A percentile compares a stretch with the other conserved stretches of the same genome.
Evolutionary conservation across 2,113 vertebrate genomes (phyloP).

Genomic region (Hystrix brachyura): DNA sequence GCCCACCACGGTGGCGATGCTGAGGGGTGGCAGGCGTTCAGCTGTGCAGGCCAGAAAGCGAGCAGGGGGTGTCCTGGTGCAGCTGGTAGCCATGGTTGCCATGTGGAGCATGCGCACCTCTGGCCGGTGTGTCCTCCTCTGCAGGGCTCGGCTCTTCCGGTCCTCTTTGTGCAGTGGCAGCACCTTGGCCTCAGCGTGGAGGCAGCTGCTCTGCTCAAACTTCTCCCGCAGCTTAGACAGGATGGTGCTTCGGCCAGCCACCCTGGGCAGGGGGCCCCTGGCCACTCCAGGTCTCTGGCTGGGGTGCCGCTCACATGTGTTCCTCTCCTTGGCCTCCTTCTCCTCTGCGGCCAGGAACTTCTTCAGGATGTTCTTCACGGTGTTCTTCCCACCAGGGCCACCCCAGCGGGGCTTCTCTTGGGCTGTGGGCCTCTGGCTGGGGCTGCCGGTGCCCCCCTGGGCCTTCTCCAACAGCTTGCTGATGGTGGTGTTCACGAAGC

Average conservation of each 20-base stretch:
- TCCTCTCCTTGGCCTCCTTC: constrained; percentile 85
- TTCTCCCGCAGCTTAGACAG: constrained; percentile 85
- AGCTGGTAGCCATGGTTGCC: constrained; percentile 78
- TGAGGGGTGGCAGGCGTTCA: constrained; percentile 80
- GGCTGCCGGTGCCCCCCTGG: constrained; percentile 53
- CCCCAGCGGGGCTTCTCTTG: constrained; percentile 73
- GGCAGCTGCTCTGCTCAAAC: constrained; percentile 89
- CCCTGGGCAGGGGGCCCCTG: constrained; percentile 76
- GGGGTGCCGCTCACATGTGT: not conserved
- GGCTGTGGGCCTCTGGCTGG: not conserved
- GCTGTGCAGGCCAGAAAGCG: constrained; percentile 83
- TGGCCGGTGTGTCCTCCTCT: constrained; percentile 80
- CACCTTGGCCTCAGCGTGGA: constrained; percentile 82
- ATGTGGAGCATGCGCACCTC: constrained; percentile 78
- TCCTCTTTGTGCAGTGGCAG: constrained; percentile 56
- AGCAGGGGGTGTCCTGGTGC: constrained; percentile 72
- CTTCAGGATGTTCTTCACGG: constrained; percentile 91
- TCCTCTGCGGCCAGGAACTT: constrained; percentile 91
- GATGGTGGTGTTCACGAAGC: constrained; percentile 75
- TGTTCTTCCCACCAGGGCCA: constrained; percentile 78
- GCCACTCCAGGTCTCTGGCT: constrained; percentile 39
- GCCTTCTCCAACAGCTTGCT: constrained; percentile 83
- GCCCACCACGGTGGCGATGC: constrained; percentile 84
- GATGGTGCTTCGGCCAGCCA: constrained; percentile 35
- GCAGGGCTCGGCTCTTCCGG: constrained; percentile 51